Evolutionary conservation across 2,888 invertebrate genomes (phyloP), one percentile per base, ranked within the genome.

Genomic region (Abrostola triplasia): DNA sequence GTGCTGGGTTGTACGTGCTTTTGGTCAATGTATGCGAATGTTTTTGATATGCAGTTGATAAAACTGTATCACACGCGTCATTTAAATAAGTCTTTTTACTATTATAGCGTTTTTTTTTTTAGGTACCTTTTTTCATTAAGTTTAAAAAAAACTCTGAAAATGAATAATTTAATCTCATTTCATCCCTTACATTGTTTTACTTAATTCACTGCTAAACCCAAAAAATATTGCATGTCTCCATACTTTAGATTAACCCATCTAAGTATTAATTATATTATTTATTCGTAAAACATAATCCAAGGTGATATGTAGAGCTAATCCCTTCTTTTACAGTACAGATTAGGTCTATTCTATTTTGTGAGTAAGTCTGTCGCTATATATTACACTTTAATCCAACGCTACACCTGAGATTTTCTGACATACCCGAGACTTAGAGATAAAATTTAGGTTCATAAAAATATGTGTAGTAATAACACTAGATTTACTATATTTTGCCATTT

Each of bases 371-470:
- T 47, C 13, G 12, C 44, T 5, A 47, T 13, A 47, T 47, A 13
- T 47, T 24, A 47, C 44, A 47, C 13, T 47, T 47, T 47, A 47
- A 47, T 47, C 44, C 44, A 13, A 47, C 44, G 44, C 44, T 47
- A 47, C 44, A 47, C 44, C 44, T 47, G 24, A 12, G 42, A 44
- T 44, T 13, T 44, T 44, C 44, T 47, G 13, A 24, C 24, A 47
- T 47, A 24, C 13, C 24, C 44, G 9, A 47, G 7, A 47, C 2
- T 13, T 24, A 24, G 5, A 13, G 24, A 9, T 24, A 47, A n/a
- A 24, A 47, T 24, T 47, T 24, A 8, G 44, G 44, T 47, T 47
- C 24, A 13, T 24, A 47, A 47, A 41, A 24, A 47, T 47, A 24
- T 8, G 24, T 24, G 24, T 47, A 47, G 13, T 6, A 2, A 10